Evolutionary conservation across 2,888 invertebrate species (phyloP), one percentile per base, ranked within the genome.

Genomic region (Phortica okadai): DNA sequence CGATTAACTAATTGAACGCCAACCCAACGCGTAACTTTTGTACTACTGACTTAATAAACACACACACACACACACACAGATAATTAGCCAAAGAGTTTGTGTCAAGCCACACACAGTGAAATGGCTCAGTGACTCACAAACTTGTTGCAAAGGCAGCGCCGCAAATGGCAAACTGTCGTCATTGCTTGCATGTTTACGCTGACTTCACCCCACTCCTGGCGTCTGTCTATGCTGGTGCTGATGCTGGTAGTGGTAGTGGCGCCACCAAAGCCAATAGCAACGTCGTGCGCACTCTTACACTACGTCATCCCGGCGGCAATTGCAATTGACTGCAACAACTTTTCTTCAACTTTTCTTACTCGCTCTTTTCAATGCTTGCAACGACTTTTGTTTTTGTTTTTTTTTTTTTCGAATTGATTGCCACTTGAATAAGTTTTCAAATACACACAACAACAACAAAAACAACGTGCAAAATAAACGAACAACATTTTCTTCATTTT

Each of bases 401-500:
- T 3, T 6, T 41, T 5, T 66, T 41, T 10, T 41, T 66, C 41
- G 21, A 3, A 14, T 66, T 69, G 10, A 33, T 74, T 59, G 44
- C 73, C 59, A 59, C 73, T 59, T 73, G 73, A 73, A 73, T 73
- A 56, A 42, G 41, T 78, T 80, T 82, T 81, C 81, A 82, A 56
- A 80, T 80, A 80, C 76, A 33, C 33, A 21, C 42, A 69, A 8
- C 33, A 45, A 11, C 62, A 44, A 73, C n/a, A 76, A 77, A 74
- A 70, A 33, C 33, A 33, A 33, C 33, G 33, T 33, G 33, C 33
- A 33, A 33, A 33, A 33, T 33, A 33, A 33, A 33, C 33, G 3
- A 33, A 33, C 33, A 33, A 5, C 33, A 33, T 33, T 33, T 33
- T 33, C 4, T 33, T 4, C 33, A 33, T 33, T 33, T 33, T 66